Evolutionary conservation across 2,888 invertebrate species (phyloP).

Genomic region (Hypsopygia costalis): DNA sequence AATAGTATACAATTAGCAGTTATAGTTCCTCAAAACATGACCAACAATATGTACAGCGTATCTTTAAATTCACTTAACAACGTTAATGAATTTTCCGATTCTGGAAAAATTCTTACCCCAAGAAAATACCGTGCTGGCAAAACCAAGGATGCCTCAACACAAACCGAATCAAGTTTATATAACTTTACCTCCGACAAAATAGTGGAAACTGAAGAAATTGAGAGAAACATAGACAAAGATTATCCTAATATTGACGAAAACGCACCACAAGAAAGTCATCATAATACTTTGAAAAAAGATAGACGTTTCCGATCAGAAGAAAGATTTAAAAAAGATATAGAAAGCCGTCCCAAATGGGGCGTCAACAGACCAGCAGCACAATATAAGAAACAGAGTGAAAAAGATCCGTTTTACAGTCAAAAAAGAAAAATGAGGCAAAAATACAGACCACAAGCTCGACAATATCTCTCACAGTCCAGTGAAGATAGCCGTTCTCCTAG

Average conservation of each 20-base stretch:
- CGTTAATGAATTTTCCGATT: constrained; percentile 48
- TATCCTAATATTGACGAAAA: constrained; percentile 73
- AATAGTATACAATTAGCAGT: constrained; percentile 82
- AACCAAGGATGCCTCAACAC: constrained; percentile 84
- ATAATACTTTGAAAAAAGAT: constrained; percentile 74
- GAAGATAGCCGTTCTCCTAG: constrained; percentile 82
- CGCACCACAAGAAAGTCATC: constrained; percentile 69
- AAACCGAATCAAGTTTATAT: constrained; percentile 77
- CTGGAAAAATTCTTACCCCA: constrained; percentile 61
- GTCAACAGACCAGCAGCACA: constrained; percentile 89
- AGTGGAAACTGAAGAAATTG: constrained; percentile 53
- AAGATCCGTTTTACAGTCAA: constrained; percentile 90
- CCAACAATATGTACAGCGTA: constrained; percentile 62
- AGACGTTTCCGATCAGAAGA: constrained; percentile 76
- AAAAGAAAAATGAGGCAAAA: constrained; percentile 84
- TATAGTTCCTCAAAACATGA: constrained; percentile 75
- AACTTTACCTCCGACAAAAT: constrained; percentile 48
- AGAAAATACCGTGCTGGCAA: constrained; percentile 69
- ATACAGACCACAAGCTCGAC: constrained; percentile 79
- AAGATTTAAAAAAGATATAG: constrained; percentile 78
- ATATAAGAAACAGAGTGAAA: constrained; percentile 94
- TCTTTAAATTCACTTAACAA: constrained; percentile 64
- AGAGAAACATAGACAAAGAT: constrained; percentile 74
- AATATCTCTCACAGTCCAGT: constrained; percentile 80
- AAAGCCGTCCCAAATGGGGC: constrained; percentile 87